Evolutionary conservation across 2,797 vertebrate genomes (phyloP).

Genomic region (Tapirus indicus): DNA sequence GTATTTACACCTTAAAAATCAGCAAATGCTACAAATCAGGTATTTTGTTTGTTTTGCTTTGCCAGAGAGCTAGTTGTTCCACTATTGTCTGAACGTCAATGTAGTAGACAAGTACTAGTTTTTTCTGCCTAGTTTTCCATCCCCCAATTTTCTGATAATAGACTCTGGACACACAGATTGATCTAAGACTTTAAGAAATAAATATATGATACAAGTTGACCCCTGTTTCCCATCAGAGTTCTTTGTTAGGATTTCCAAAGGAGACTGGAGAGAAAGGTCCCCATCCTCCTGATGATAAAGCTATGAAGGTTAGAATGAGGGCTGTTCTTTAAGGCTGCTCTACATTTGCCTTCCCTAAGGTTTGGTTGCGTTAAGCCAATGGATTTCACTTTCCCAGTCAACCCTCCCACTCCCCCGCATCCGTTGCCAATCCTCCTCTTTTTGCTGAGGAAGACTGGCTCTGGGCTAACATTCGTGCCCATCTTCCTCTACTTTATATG

Average conservation of each 20-base stretch:
- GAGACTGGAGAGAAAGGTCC: neutral
- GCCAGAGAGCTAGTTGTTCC: neutral
- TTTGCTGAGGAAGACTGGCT: too few species aligned
- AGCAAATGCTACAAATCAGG: neutral
- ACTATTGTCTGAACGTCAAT: neutral
- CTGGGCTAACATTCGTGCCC: too few species aligned
- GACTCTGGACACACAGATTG: neutral
- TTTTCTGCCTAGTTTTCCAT: neutral
- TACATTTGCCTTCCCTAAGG: neutral
- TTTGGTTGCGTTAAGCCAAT: neutral
- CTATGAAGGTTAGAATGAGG: neutral
- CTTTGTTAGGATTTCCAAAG: neutral
- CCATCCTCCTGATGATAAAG: neutral
- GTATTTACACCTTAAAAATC: neutral
- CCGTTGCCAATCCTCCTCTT: too few species aligned
- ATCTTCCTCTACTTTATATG: too few species aligned
- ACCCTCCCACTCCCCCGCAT: neutral
- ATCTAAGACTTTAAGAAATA: neutral
- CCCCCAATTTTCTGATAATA: neutral
- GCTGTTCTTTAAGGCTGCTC: neutral
- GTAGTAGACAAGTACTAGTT: neutral
- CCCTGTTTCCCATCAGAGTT: too few species aligned
- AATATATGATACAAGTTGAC: neutral
- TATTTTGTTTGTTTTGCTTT: neutral
- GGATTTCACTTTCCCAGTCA: neutral